Percentiles rank a stretch among this genome's conserved stretches.
These are phyloP conservation scores for Branchipolynoe longqiensis DNA, from an alignment of 2,888 invertebrate genomes.

Conservation along the genomic window DNA sequence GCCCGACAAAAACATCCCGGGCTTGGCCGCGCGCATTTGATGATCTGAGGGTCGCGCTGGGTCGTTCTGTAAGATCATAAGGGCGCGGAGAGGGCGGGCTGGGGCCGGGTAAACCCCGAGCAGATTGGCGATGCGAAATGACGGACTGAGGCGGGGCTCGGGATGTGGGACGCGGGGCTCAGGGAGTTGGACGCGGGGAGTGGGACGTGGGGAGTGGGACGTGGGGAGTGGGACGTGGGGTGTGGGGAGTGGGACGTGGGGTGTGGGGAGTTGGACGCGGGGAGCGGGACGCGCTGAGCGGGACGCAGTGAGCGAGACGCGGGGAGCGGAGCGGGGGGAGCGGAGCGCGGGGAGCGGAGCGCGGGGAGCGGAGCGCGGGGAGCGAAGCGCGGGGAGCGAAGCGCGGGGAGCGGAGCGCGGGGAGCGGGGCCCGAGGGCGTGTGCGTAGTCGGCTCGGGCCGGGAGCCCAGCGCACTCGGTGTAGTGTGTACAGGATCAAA, in stretches of 20 bases:
- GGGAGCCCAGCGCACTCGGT: background rate
- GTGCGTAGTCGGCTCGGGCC: conserved; percentile 33
- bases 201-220: no score
- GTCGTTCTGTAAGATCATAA: conserved; percentile 38
- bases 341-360: no score
- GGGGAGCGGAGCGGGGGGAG: background rate
- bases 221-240: no score
- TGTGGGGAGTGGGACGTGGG: no score
- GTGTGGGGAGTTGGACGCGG: no score
- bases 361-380: no score
- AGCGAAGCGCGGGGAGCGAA: no score
- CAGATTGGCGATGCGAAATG: conserved; percentile 49
- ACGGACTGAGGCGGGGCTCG: conserved; percentile 7
- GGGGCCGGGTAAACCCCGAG: background rate
- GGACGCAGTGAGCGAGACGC: background rate
- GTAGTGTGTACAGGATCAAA: conserved; percentile 49
- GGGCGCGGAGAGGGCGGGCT: background rate
- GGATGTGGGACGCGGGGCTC: no score
- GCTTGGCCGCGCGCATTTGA: conserved; percentile 42
- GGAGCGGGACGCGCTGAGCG: no score
- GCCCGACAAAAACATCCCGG: background rate
- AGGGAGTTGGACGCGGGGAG: background rate
- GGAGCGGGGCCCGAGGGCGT: no score
- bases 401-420: no score
- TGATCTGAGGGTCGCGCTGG: conserved; percentile 49